phyloP scores from a whole-genome alignment of 2,888 invertebrate genomes.

The Pristionchus exspectatus region DNA sequence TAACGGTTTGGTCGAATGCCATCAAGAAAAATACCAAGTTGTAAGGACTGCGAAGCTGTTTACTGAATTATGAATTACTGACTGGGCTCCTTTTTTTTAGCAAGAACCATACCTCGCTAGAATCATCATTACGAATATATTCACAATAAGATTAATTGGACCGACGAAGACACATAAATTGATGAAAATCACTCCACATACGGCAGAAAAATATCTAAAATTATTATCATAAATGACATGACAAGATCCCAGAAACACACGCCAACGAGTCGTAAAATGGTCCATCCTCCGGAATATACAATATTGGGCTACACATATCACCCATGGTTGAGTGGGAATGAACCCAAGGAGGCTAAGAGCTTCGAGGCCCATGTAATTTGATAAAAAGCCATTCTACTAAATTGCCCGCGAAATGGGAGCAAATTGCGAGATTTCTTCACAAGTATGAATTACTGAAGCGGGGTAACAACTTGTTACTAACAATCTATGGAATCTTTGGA shows the following conservation, averaged over 20 bases:
- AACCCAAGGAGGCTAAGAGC: not conserved
- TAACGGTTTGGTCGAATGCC: not conserved
- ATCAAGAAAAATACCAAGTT: slow-evolving; percentile 14
- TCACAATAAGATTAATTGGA: not conserved
- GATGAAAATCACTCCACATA: not conserved
- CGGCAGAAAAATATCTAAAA: not conserved
- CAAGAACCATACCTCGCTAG: not conserved
- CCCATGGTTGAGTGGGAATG: not conserved
- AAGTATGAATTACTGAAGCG: not conserved
- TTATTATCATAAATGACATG: too few relatives aligned
- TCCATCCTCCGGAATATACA: not conserved
- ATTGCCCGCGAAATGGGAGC: not conserved
- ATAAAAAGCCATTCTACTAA: not conserved
- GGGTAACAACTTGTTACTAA: not conserved
- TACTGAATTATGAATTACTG: not conserved
- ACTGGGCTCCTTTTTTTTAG: not conserved
- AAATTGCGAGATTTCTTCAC: not conserved
- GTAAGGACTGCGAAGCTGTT: not conserved
- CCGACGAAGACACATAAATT: not conserved
- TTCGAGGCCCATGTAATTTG: not conserved
- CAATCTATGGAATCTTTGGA: not conserved
- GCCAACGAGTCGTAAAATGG: not conserved
- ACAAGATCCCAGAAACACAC: not conserved
- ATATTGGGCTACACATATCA: not conserved
- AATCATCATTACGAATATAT: not conserved